Percentiles rank a stretch among this genome's conserved stretches.
Evolutionary conservation across 2,888 invertebrate genomes (phyloP).

Genomic region (Synanthedon tipuliformis): DNA sequence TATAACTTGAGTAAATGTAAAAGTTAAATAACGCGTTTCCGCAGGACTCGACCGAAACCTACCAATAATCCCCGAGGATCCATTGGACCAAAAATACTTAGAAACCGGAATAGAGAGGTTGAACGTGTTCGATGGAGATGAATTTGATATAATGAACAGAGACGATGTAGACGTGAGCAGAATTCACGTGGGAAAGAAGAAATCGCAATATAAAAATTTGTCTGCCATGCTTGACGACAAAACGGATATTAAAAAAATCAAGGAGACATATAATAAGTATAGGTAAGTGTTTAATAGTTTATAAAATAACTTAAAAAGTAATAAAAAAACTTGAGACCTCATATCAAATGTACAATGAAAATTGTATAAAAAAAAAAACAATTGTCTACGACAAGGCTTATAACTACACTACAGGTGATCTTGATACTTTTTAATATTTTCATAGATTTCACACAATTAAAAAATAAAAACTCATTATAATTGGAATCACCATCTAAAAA

Average conservation of each 20-base stretch:
- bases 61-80: conserved; percentile 75
- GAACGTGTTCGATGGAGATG: conserved; percentile 81
- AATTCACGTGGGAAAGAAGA: conserved; percentile 71
- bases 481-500: no score
- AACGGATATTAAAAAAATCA: conserved; percentile 57
- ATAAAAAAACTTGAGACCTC: no score
- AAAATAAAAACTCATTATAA: no score
- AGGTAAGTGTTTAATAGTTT: conserved; percentile 31
- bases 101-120: conserved; percentile 70
- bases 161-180: conserved; percentile 62
- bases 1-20: background rate
- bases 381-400: no score
- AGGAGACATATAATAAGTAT: conserved; percentile 72
- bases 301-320: no score
- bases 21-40: conserved; percentile 1
- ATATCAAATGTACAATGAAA: no score
- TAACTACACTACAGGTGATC: no score
- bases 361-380: no score
- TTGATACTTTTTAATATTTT: no score
- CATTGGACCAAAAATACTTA: conserved; percentile 59
- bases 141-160: conserved; percentile 80
- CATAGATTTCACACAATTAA: no score
- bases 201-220: conserved; percentile 71
- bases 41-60: conserved; percentile 64
- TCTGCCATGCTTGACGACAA: conserved; percentile 79